Evolutionary conservation across 2,113 vertebrate species (phyloP).

Genomic region (Myocastor coypus): DNA sequence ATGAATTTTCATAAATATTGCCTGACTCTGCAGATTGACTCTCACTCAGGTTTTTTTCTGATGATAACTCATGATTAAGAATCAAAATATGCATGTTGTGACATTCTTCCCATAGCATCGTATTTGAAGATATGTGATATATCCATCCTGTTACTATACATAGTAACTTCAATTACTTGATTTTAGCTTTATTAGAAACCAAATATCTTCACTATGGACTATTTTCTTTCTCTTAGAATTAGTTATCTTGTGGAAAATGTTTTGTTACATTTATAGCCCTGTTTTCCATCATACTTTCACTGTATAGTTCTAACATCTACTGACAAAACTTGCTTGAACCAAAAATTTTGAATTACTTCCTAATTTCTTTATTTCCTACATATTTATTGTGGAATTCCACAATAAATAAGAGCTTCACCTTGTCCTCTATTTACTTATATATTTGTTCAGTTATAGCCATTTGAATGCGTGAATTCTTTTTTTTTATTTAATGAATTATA

Average conservation of each 20-base stretch:
- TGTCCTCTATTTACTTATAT: neutral
- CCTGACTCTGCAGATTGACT: neutral
- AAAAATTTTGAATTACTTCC: constrained; percentile 40
- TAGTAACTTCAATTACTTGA: constrained; percentile 14
- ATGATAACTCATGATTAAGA: neutral
- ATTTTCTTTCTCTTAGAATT: constrained; percentile 32
- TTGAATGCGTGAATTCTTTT: neutral
- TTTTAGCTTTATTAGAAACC: neutral
- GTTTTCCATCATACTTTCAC: constrained; percentile 28
- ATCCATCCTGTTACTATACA: neutral
- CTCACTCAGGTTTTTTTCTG: neutral
- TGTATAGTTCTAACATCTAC: neutral
- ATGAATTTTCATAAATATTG: neutral
- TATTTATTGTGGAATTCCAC: constrained; percentile 4
- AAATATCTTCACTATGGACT: neutral
- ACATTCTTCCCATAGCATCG: neutral
- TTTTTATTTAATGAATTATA: neutral
- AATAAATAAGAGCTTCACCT: neutral
- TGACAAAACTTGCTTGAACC: constrained; percentile 1
- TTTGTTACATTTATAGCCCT: neutral
- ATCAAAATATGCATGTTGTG: neutral
- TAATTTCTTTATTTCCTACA: constrained; percentile 14
- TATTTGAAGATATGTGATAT: neutral
- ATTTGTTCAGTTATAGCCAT: neutral
- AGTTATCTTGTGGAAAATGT: neutral